Conservation (phyloP, 1,140 invertebrate genomes). For the Diorhabda sublineata region DNA sequence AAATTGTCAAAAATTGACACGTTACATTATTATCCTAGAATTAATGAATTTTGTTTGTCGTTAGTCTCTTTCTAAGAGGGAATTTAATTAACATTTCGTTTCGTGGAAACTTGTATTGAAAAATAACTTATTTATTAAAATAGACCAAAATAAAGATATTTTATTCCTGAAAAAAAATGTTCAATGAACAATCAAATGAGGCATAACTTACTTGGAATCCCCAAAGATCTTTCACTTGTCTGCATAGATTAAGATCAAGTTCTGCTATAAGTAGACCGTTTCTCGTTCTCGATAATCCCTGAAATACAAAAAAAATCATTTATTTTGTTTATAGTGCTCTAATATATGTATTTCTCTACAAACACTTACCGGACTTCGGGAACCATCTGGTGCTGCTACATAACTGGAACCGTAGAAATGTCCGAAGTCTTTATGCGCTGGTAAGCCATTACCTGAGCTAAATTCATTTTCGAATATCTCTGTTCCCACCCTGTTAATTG, state of each 20-base stretch:
- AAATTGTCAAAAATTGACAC: no score
- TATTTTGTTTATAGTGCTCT: neutral
- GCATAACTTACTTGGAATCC: slow-evolving; percentile 70
- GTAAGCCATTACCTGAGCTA: slow-evolving; percentile 88
- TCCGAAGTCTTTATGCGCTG: slow-evolving; percentile 91
- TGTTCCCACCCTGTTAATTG: slow-evolving; percentile 94
- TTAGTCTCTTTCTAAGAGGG: no score
- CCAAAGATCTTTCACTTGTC: slow-evolving; percentile 94
- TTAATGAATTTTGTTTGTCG: no score
- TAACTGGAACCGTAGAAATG: slow-evolving; percentile 98
- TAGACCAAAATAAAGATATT: no score
- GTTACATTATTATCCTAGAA: no score
- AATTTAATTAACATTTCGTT: no score
- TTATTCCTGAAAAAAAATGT: no score
- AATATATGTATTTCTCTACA: neutral
- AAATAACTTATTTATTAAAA: no score
- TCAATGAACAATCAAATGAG: no score
- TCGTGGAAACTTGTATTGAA: no score
- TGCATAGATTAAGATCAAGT: slow-evolving; percentile 91
- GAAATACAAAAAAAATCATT: slow-evolving; percentile 32
- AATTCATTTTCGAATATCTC: slow-evolving; percentile 90
- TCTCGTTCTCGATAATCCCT: slow-evolving; percentile 78
- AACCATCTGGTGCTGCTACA: slow-evolving; percentile 89
- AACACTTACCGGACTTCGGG: slow-evolving; percentile 72
- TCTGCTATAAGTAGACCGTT: slow-evolving; percentile 90